Base-by-base conservation (phyloP, 2,113 vertebrate species). In the Hystrix brachyura region DNA sequence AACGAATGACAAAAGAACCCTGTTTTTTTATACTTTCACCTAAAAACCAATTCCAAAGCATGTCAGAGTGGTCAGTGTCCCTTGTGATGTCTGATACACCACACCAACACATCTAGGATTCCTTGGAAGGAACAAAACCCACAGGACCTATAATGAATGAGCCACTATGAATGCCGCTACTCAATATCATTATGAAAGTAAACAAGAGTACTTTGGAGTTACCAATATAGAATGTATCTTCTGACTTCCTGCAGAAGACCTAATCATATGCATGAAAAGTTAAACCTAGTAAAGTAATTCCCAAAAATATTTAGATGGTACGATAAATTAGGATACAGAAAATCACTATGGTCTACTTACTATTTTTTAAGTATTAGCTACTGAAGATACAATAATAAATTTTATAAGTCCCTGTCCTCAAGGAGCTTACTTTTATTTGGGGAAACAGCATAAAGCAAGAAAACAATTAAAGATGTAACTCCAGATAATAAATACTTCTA, bases 21-120 rank as follows among this genome's bases (percentile, higher is more conserved):
- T 7, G 23, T 65, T 62, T 93, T 95, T 80, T n/a, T n/a, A 51
- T 32, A 48, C 13, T 80, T 92, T 86, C 29, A 71, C n/a, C 29
- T n/a, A 95, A 96, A 90, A 97, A n/a, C 23, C 59, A 38, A 25
- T 78, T 95, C n/a, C 53, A 57, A 92, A 86, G 48, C 48, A 62
- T 12, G 96, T 83, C 17, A 38, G 86, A 51, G 29, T 85, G n/a
- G 55, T 74, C 67, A 46, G 6, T 92, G 79, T 64, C 27, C 55
- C 65, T 71, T 82, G 25, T 46, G 19, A 25, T 51, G 1, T 79
- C 21, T 78, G 29, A 29, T 12, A 53, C 38, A 46, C 32, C 71
- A 53, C 38, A 46, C 32, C 71, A 85, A 93, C 7, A 55, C 65
- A 90, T 69, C 76, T 53, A 69, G 59, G 32, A 71, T 11, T 87